These are phyloP conservation scores for Zootermopsis nevadensis DNA, from an alignment of 2,888 invertebrate species.

Conservation along the genomic window DNA sequence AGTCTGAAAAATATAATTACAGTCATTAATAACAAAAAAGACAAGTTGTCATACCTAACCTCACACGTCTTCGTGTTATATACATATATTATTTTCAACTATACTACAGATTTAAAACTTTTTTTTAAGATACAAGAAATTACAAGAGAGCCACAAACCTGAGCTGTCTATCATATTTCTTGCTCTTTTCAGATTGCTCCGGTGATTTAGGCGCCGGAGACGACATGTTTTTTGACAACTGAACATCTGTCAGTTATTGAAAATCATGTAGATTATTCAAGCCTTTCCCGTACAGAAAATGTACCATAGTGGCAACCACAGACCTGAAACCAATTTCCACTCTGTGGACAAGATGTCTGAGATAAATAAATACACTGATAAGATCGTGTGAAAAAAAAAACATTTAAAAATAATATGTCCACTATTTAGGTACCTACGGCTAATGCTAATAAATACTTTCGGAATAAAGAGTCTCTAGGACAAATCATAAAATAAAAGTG, in stretches of 20 bases:
- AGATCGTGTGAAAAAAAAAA: too few species aligned
- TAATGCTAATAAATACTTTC: too few species aligned
- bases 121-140: not conserved
- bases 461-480: too few species aligned
- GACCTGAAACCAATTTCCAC: too few species aligned
- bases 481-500: too few species aligned
- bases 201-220: constrained; percentile 79
- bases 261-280: not conserved
- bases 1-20: constrained; percentile 68
- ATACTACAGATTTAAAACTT: not conserved
- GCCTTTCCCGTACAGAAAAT: too few species aligned
- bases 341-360: too few species aligned
- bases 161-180: constrained; percentile 85
- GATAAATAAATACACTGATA: too few species aligned
- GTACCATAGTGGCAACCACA: too few species aligned
- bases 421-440: too few species aligned
- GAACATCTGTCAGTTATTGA: not conserved
- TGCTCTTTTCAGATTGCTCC: constrained; percentile 78
- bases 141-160: constrained; percentile 62
- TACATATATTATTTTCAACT: not conserved
- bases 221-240: constrained; percentile 65
- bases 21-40: not conserved
- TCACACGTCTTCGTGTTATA: not conserved
- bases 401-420: too few species aligned
- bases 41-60: not conserved